Percentiles rank a stretch among this genome's conserved stretches.
phyloP scores from a whole-genome alignment of 2,888 invertebrate species.

The Aplocera efformata region DNA sequence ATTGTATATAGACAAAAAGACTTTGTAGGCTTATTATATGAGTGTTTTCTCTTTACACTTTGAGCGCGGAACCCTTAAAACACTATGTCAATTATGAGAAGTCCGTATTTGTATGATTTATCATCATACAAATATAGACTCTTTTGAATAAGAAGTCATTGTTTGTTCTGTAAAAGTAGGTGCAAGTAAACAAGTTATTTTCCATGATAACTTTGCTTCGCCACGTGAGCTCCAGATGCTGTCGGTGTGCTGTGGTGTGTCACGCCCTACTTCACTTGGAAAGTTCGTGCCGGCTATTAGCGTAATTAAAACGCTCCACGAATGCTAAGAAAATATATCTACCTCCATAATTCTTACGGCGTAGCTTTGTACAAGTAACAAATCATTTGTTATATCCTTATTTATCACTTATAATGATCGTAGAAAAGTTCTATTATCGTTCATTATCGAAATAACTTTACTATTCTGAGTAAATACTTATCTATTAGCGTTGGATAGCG shows the following conservation, averaged over 20 bases:
- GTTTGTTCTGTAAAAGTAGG: too few species aligned
- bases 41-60: too few species aligned
- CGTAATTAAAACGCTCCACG: slow-evolving; percentile 72
- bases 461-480: slow-evolving; percentile 1
- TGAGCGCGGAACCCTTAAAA: too few species aligned
- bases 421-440: slow-evolving; percentile 14
- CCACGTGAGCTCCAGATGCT: slow-evolving; percentile 41
- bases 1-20: too few species aligned
- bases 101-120: too few species aligned
- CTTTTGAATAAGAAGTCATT: too few species aligned
- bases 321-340: slow-evolving; percentile 59
- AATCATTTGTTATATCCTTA: slow-evolving; percentile 32
- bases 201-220: not conserved
- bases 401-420: slow-evolving; percentile 19
- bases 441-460: slow-evolving; percentile 4
- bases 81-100: too few species aligned
- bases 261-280: slow-evolving; percentile 68
- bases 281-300: slow-evolving; percentile 70
- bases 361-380: slow-evolving; percentile 39
- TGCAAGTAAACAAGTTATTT: too few species aligned
- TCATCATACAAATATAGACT: too few species aligned
- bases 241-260: slow-evolving; percentile 55
- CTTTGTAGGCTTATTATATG: too few species aligned
- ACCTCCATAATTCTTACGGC: slow-evolving; percentile 39
- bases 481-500: too few species aligned